Evolutionary conservation across 2,113 vertebrate genomes (phyloP).

Genomic region (Cervus canadensis): DNA sequence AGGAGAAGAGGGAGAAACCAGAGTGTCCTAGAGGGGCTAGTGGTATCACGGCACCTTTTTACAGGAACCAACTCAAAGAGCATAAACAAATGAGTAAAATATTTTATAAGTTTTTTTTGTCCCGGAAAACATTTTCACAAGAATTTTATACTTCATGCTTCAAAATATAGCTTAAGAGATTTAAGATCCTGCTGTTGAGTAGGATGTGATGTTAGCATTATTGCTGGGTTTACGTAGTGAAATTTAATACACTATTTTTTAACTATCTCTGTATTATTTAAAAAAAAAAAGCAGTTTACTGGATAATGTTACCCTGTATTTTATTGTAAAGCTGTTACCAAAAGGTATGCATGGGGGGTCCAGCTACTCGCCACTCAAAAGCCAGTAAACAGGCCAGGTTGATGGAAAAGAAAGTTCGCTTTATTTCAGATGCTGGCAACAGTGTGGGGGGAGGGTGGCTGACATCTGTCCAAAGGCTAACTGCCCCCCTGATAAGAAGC

Average conservation of each 20-base stretch:
- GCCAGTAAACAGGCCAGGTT: not conserved
- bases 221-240: not conserved
- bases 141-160: not conserved
- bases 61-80: not conserved
- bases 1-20: not conserved
- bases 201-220: not conserved
- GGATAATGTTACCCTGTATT: not conserved
- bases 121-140: not conserved
- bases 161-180: not conserved
- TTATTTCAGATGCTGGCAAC: not conserved
- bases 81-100: not conserved
- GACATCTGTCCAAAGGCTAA: not conserved
- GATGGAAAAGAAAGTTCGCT: not conserved
- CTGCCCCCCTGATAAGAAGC: not conserved
- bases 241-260: not conserved
- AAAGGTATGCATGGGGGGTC: not conserved
- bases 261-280: not conserved
- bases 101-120: not conserved
- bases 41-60: not conserved
- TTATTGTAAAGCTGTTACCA: not conserved
- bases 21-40: not conserved
- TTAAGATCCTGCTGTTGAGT: not conserved
- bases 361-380: not conserved
- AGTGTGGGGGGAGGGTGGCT: accelerated
- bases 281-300: not conserved